Percentiles rank a stretch among this genome's conserved stretches.
Conservation (phyloP, 2,113 vertebrate genomes). For the Silurus glanis region DNA sequence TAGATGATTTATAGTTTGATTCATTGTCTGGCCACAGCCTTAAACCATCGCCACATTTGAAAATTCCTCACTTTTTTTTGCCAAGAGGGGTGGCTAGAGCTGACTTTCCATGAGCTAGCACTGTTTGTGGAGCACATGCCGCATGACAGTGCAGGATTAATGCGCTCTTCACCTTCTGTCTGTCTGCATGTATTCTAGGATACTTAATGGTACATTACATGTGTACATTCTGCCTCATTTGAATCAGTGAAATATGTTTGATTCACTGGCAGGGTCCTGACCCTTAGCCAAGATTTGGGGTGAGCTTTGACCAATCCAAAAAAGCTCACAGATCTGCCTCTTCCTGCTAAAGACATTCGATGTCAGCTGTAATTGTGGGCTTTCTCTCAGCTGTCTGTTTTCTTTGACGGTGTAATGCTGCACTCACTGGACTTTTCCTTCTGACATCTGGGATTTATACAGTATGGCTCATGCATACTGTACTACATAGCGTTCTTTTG, state of each 20-base stretch:
- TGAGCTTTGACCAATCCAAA: slow-evolving; percentile 36
- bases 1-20: slow-evolving; percentile 34
- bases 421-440: slow-evolving; percentile 16
- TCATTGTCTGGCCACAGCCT: slow-evolving; percentile 24
- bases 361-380: slow-evolving; percentile 28
- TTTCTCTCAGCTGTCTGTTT: slow-evolving; percentile 28
- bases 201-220: slow-evolving; percentile 40
- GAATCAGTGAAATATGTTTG: slow-evolving; percentile 14
- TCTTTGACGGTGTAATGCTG: slow-evolving; percentile 12
- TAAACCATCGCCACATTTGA: slow-evolving; percentile 38
- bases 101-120: slow-evolving; percentile 44
- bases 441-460: slow-evolving; percentile 30
- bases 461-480: neutral
- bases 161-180: slow-evolving; percentile 46
- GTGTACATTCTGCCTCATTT: slow-evolving; percentile 35
- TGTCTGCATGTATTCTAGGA: slow-evolving; percentile 42
- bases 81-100: slow-evolving; percentile 35
- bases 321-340: slow-evolving; percentile 28
- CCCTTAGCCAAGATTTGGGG: slow-evolving; percentile 31
- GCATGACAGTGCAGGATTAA: slow-evolving; percentile 47
- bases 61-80: slow-evolving; percentile 32
- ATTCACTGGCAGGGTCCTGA: slow-evolving; percentile 29
- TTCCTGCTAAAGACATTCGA: slow-evolving; percentile 43
- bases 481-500: neutral
- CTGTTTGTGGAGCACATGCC: slow-evolving; percentile 36